phyloP scores from a whole-genome alignment of 2,797 vertebrate genomes.

The Myotis planiceps region DNA sequence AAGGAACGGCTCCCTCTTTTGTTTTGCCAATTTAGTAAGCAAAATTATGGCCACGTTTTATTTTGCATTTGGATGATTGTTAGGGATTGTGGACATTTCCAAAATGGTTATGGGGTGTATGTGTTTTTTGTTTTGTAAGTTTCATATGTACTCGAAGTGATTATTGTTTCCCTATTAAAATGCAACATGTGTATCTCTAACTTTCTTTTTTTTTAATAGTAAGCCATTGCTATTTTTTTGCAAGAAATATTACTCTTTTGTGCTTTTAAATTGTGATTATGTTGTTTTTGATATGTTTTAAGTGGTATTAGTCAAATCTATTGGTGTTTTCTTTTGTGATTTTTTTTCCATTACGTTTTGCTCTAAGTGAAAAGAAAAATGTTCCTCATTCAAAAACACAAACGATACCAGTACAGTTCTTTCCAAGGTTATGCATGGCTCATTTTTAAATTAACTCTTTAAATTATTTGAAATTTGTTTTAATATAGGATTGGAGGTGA shows the following conservation, averaged over 20 bases:
- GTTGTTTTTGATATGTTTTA: slow-evolving; percentile 35
- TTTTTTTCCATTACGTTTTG: slow-evolving; percentile 25
- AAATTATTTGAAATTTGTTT: slow-evolving; percentile 45
- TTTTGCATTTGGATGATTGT: slow-evolving; percentile 19
- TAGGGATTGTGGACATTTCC: not conserved
- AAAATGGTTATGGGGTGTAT: not conserved
- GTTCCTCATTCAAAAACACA: not conserved
- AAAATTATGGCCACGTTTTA: not conserved
- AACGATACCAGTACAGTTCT: not conserved
- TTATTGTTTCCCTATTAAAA: slow-evolving; percentile 42
- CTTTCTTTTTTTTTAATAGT: not conserved
- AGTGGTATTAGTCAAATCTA: not conserved
- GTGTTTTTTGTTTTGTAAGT: not conserved
- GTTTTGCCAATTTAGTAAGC: slow-evolving; percentile 7
- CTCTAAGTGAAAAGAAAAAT: not conserved
- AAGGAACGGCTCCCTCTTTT: not conserved
- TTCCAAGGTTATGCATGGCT: not conserved
- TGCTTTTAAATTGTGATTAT: slow-evolving; percentile 34
- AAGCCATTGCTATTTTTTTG: not conserved
- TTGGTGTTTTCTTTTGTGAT: slow-evolving; percentile 9
- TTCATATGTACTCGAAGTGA: not conserved
- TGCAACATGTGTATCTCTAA: not conserved
- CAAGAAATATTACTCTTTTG: slow-evolving; percentile 8
- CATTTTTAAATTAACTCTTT: slow-evolving; percentile 34
- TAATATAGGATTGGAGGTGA: not conserved